These are phyloP conservation scores for Pseudotriccus pelzelni DNA, from an alignment of 2,797 vertebrate species.

Conservation along the genomic window DNA sequence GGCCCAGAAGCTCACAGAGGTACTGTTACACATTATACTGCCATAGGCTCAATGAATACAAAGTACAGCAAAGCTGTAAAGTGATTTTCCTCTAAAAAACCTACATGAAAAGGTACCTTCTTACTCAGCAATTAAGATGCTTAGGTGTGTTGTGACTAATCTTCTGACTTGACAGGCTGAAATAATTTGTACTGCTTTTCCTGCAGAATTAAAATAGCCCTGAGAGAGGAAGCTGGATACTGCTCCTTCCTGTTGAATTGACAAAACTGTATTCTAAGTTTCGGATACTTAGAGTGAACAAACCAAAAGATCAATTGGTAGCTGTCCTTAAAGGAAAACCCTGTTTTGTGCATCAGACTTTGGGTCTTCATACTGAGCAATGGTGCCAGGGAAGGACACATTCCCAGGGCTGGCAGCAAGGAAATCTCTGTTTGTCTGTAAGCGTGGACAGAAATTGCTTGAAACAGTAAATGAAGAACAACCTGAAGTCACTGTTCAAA, in stretches of 20 bases:
- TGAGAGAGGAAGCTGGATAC: background rate
- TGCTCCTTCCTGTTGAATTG: background rate
- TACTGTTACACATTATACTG: background rate
- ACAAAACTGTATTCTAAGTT: background rate
- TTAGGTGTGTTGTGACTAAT: background rate
- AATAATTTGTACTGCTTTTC: background rate
- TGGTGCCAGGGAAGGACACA: background rate
- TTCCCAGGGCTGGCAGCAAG: background rate
- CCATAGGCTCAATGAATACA: background rate
- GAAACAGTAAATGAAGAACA: background rate
- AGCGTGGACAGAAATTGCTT: background rate
- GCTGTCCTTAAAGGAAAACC: background rate
- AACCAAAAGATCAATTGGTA: background rate
- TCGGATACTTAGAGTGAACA: background rate
- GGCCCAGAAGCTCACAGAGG: background rate
- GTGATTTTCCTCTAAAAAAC: background rate
- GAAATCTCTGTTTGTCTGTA: background rate
- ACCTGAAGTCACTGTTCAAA: constrained; percentile 19
- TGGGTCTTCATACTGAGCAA: background rate
- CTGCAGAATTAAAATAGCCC: background rate
- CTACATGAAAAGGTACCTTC: background rate
- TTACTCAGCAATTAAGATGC: background rate
- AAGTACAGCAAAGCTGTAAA: background rate
- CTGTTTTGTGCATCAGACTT: background rate
- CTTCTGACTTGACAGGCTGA: background rate